Evolutionary conservation across 2,113 vertebrate species (phyloP), one percentile per base, ranked within the genome.

Genomic region (Manacus vitellinus): DNA sequence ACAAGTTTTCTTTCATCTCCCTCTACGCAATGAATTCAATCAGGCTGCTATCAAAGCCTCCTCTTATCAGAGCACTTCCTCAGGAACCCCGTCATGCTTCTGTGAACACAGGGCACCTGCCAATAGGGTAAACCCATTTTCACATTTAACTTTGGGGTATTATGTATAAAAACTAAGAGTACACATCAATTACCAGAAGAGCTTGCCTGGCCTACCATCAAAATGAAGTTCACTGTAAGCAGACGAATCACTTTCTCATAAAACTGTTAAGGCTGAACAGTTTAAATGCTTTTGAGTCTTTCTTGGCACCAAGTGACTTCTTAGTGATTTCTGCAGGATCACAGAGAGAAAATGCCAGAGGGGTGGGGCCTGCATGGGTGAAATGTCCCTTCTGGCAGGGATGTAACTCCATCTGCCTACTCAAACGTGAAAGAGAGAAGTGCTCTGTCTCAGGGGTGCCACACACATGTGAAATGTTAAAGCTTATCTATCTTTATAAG

Each of bases 111-210:
- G 76, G 86, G 84, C 70, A 81, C 8, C 31, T 85, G 65, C 85
- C 92, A 79, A 24, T 14, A 79, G 67, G 95, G 97, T 87, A 98
- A 97, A 86, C 41, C 17, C 90, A 92, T 79, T 79, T 71, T 70
- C 66, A 19, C 30, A 18, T 52, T 77, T 58, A 46, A 43, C 52
- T 95, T 73, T 54, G 81, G 85, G 74, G 80, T 94, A 96, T 74
- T 62, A n/a, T 71, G 84, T 97, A 97, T 94, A 98, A 97, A 97
- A 97, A 96, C 43, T 5, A 58, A 58, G 85, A 72, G n/a, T 54
- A 91, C 65, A 80, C 76, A 27, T 35, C 68, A 44, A 49, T 61
- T 89, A 76, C 37, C 89, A 83, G 54, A 28, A 77, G 79, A 65
- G 33, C 33, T 72, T 80, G 81, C 72, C 71, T 80, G 86, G 59